Percentiles rank a stretch among this genome's conserved stretches.
phyloP scores from a whole-genome alignment of 2,797 vertebrate genomes.

The Triplophysa yarkandensis region DNA sequence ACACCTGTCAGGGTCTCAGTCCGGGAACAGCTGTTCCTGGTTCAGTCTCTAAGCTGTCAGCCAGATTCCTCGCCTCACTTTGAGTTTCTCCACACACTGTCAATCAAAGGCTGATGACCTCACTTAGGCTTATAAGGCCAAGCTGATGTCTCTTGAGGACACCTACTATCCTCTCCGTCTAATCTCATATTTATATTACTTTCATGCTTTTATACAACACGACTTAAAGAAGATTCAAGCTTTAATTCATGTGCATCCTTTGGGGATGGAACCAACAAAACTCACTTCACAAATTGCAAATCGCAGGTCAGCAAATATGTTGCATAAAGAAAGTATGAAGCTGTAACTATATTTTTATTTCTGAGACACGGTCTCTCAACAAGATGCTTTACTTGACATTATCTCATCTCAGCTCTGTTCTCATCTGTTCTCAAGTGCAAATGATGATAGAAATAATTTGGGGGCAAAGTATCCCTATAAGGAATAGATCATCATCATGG shows the following conservation, averaged over 20 bases:
- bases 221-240: too few species aligned
- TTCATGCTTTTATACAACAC: too few species aligned
- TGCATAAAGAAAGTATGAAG: not conserved
- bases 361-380: not conserved
- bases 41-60: constrained; percentile 42
- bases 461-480: too few species aligned
- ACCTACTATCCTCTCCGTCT: not conserved
- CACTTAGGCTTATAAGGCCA: constrained; percentile 34
- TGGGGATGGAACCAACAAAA: not conserved
- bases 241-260: too few species aligned
- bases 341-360: not conserved
- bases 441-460: too few species aligned
- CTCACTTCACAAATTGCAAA: not conserved
- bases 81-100: constrained; percentile 37
- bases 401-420: not conserved
- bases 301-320: not conserved
- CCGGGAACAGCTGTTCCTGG: constrained; percentile 27
- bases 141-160: constrained; percentile 39
- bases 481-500: too few species aligned
- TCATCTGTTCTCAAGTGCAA: constrained; percentile 19
- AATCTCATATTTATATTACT: too few species aligned
- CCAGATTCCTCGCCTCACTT: constrained; percentile 29
- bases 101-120: constrained; percentile 15
- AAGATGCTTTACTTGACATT: not conserved
- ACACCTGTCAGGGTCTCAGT: constrained; percentile 4